phyloP scores from a whole-genome alignment of 2,113 vertebrate species.

The Epinephelus moara region DNA sequence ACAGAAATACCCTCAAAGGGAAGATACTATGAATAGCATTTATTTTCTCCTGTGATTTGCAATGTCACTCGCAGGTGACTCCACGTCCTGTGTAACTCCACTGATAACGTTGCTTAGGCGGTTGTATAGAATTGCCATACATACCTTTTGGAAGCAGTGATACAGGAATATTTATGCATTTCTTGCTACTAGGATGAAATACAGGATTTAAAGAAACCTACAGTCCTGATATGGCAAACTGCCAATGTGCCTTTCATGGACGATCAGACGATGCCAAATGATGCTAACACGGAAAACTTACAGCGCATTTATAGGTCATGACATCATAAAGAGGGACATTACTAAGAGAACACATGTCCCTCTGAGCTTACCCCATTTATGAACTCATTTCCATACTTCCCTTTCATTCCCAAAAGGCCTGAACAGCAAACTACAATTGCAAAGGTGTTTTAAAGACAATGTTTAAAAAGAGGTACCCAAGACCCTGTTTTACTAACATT shows the following conservation, averaged over 20 bases:
- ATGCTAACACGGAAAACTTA: background rate
- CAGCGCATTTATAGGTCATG: background rate
- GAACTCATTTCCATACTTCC: background rate
- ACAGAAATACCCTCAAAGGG: background rate
- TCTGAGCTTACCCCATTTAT: background rate
- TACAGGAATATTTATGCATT: background rate
- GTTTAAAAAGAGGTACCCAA: background rate
- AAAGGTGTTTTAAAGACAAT: background rate
- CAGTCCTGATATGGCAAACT: background rate
- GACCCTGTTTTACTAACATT: background rate
- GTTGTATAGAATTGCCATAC: background rate
- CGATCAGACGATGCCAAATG: background rate
- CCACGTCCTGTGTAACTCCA: background rate
- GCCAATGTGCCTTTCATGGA: background rate
- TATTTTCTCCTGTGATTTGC: slow-evolving; percentile 9
- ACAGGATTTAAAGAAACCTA: background rate
- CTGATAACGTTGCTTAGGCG: background rate
- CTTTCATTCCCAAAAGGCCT: background rate
- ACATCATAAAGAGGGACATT: background rate
- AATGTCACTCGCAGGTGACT: background rate
- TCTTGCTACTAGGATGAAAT: background rate
- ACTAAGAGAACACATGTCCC: background rate
- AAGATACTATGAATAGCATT: background rate
- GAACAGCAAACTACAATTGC: background rate
- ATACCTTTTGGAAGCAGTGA: background rate